Evolutionary conservation across 1,140 invertebrate species (phyloP), one percentile per base, ranked within the genome.

Genomic region (Lasioglossum albipes): DNA sequence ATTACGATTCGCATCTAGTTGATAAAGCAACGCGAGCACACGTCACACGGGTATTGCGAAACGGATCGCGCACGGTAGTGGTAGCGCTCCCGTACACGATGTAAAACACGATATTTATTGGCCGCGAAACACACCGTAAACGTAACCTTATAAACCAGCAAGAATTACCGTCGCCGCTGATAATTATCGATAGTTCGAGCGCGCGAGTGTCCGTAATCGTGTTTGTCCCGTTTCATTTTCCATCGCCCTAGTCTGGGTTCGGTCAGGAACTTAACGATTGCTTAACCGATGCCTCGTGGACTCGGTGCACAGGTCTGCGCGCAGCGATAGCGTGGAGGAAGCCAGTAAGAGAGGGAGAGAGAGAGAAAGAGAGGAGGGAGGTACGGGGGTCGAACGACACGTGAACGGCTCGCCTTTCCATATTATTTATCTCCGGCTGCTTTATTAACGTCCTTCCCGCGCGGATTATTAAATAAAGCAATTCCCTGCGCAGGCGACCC

Each of bases 381-480:
- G 54, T 52, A 22, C 13, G 27, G 16, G 16, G 57, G 64, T 68
- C 59, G 66, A 73, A 87, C 84, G 89, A 90, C 85, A 88, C 86
- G 86, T 88, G 85, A 87, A 81, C 84, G 86, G 84, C 84, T 90
- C 87, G 87, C 77, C 85, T 91, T 91, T 91, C 87, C 86, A 88
- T 88, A 89, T 91, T 90, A 91, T 91, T 89, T 91, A 89, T 90
- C 85, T 84, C 75, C 84, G 83, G 86, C 84, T 85, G 82, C 84
- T 91, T 91, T 91, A 91, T 91, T 91, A 91, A 88, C 89, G 88
- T 91, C 90, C 83, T 90, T 90, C 88, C 87, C 75, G 66, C 83
- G 85, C 82, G 84, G 87, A 85, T 92, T 91, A 91, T 92, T 92
- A 92, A 92, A 91, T 91, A 91, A 92, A 92, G 90, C 90, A 91